Base-by-base conservation (phyloP, 2,797 vertebrate genomes). In the Mergus octosetaceus region DNA sequence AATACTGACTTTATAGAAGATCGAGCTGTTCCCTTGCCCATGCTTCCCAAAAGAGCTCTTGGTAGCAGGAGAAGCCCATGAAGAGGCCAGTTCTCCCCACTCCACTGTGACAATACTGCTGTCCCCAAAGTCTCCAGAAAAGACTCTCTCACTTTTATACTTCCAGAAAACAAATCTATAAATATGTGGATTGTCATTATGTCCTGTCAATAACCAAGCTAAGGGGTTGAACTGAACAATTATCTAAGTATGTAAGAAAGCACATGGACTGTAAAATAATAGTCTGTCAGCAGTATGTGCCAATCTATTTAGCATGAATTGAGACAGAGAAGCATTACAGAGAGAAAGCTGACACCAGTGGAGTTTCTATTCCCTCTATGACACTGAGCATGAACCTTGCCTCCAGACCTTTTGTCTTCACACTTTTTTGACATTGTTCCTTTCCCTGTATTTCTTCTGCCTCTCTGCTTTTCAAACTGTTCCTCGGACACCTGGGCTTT, bases 361-460 rank as follows among this genome's bases (percentile, higher is more conserved):
- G 68, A 94, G 88, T 96, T 97, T 95, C 84, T 54, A 87, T 93
- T 96, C 86, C 94, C 95, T 71, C 21, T 93, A 32, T 82, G 91
- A 95, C 93, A 88, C 83, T 20, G 83, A 88, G 83, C 78, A 66
- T 18, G 18, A 94, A 96, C 95, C 77, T 93, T 94, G 84, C 83
- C 84, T 96, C 88, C 72, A 89, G 90, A 90, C 72, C 88, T 75
- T 95, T 96, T 95, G 83, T 96, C 94, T 96, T 97, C 95, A 92
- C 94, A 96, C 95, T 95, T 96, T 86, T 93, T 88, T 82, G 93
- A 95, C 80, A 94, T 85, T 84, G 81, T 85, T 94, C 68, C 83
- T 90, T 96, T 95, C 90, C 83, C 41, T 62, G 11, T 56, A 86
- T 75, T 96, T 78, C 69, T 96, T 96, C 90, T 93, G 85, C 93